Conservation (phyloP, 2,113 vertebrate genomes). For the Microtus richardsoni region DNA sequence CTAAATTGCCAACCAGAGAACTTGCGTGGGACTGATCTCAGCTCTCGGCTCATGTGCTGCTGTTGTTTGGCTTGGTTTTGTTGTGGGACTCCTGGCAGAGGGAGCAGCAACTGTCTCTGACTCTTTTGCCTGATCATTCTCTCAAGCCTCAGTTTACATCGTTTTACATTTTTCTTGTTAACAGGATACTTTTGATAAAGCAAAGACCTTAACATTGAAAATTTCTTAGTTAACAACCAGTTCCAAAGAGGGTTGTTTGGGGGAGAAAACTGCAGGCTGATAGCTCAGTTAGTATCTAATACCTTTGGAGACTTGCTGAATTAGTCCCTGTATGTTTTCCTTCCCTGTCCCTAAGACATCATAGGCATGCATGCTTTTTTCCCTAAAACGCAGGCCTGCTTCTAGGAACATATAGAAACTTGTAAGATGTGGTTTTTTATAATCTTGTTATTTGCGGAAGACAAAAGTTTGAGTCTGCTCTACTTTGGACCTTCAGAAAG, state of each 20-base stretch:
- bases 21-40: background rate
- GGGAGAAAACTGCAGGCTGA: background rate
- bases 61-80: background rate
- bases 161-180: slow-evolving; percentile 2
- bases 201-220: background rate
- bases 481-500: background rate
- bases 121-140: background rate
- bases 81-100: background rate
- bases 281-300: background rate
- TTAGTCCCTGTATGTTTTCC: background rate
- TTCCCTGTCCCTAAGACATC: background rate
- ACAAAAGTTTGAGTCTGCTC: background rate
- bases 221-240: background rate
- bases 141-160: background rate
- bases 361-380: background rate
- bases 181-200: background rate
- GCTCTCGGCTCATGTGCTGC: background rate
- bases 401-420: rapidly evolving
- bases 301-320: background rate
- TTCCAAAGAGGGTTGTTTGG: background rate
- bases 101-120: background rate
- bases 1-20: background rate
- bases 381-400: background rate
- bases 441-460: background rate
- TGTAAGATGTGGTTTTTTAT: background rate